Base-by-base conservation (phyloP, 2,888 invertebrate genomes). In the Lochmaea capreae region DNA sequence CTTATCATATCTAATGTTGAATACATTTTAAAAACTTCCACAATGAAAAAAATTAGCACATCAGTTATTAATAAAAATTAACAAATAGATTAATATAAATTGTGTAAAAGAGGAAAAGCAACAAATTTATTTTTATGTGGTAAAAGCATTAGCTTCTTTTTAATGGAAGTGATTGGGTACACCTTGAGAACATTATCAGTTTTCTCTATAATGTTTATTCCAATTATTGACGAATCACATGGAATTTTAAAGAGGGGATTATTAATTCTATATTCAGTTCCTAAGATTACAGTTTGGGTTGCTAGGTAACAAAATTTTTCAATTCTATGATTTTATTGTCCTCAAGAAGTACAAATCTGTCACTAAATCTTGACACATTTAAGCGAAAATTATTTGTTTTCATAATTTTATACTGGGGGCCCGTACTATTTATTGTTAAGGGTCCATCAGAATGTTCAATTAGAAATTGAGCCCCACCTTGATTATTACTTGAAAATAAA, bases 331-430 rank as follows among this genome's bases (percentile, higher is more conserved):
- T 42, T 22, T 39, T 42, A 43, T 39, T 43, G 18, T 43, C 42
- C 18, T 65, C 43, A 14, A 65, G 42, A 18, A 39, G 42, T 46
- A 65, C 43, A 65, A 65, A 65, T 65, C 65, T 65, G 46, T 65
- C 65, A 65, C 46, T 26, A 22, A 65, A 43, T 65, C 49, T 43
- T 11, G 65, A 65, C 43, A 18, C 46, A 46, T 43, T 42, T 46
- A 65, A 62, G 42, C 33, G 33, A 62, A 62, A 62, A 16, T 62
- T 62, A 42, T 62, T 42, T 42, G 62, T 62, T 43, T 65, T 65
- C n/a, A 65, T 42, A 26, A 65, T 65, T 46, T 65, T 65, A 43
- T 46, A 65, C 46, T 65, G 65, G 16, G 65, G 46, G n/a, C 43
- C 39, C 14, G 43, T 65, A 65, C 65, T 16, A n/a, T 46, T 42